These are phyloP conservation scores for Endotricha flammealis DNA, from an alignment of 2,888 invertebrate species.

Conservation along the genomic window DNA sequence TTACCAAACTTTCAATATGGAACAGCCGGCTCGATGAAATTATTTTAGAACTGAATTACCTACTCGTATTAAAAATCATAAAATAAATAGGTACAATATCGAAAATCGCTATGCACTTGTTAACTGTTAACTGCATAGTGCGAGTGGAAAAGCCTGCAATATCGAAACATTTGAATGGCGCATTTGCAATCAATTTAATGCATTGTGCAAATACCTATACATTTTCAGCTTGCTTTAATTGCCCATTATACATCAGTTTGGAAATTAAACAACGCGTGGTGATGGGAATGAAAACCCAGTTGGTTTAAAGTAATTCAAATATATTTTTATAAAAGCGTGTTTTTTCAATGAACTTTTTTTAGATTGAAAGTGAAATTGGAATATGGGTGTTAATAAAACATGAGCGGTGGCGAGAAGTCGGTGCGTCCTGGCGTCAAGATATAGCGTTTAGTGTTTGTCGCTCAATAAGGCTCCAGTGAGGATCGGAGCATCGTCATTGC, in stretches of 20 bases:
- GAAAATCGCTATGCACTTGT: constrained; percentile 5
- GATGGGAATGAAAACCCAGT: too few relatives aligned
- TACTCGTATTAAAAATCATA: neutral
- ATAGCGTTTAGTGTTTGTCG: constrained; percentile 48
- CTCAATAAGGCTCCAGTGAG: constrained; percentile 51
- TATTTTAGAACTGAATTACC: too few relatives aligned
- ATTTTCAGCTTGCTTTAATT: too few relatives aligned
- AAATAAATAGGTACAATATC: neutral
- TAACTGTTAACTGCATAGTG: neutral
- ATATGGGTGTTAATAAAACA: constrained; percentile 34
- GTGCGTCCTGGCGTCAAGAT: constrained; percentile 36
- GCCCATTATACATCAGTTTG: too few relatives aligned
- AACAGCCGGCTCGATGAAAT: too few relatives aligned
- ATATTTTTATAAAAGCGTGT: neutral
- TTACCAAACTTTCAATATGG: too few relatives aligned
- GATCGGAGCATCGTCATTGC: constrained; percentile 45
- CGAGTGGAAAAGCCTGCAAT: neutral
- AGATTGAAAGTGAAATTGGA: constrained; percentile 24
- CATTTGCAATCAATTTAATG: neutral
- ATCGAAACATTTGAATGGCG: neutral
- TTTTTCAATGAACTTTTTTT: constrained; percentile 1
- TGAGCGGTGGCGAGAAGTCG: constrained; percentile 36
- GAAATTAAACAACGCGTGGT: too few relatives aligned
- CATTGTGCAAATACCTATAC: too few relatives aligned
- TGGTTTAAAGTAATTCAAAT: too few relatives aligned